Conservation (phyloP, 2,888 invertebrate genomes). For the Pristionchus mayeri region DNA sequence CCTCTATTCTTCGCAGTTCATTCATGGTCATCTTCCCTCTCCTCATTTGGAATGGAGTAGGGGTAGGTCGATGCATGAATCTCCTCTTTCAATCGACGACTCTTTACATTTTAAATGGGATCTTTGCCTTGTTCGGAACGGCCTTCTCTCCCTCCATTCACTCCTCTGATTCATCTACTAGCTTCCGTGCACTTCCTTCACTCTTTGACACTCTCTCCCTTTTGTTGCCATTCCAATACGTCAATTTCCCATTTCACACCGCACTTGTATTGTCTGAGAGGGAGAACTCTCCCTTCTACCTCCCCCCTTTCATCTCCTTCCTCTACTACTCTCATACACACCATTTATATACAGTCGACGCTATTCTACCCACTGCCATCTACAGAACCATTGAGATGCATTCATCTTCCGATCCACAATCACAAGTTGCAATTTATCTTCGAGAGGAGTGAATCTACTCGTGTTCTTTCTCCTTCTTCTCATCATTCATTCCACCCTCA, state of each 20-base stretch:
- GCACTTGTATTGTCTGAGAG: not conserved
- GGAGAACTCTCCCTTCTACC: not conserved
- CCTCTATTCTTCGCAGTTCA: no score
- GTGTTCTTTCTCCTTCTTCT: not conserved
- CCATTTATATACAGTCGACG: not conserved
- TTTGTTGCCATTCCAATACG: conserved; percentile 8
- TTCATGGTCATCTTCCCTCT: no score
- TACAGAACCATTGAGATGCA: no score
- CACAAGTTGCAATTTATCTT: no score
- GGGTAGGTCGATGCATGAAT: not conserved
- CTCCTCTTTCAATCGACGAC: not conserved
- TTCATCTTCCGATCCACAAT: no score
- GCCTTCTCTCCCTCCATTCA: not conserved
- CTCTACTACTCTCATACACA: not conserved
- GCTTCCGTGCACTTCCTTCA: not conserved
- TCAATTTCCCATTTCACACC: not conserved
- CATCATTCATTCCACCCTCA: conserved; percentile 24
- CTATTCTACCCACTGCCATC: not conserved
- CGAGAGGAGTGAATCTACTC: not conserved
- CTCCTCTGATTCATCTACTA: conserved; percentile 3
- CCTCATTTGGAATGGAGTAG: not conserved
- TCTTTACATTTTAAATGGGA: conserved; percentile 5
- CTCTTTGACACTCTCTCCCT: conserved; percentile 5
- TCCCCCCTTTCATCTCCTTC: not conserved
- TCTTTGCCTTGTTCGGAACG: not conserved